Base-by-base conservation (phyloP, 2,113 vertebrate genomes). In the Nematolebias whitei region DNA sequence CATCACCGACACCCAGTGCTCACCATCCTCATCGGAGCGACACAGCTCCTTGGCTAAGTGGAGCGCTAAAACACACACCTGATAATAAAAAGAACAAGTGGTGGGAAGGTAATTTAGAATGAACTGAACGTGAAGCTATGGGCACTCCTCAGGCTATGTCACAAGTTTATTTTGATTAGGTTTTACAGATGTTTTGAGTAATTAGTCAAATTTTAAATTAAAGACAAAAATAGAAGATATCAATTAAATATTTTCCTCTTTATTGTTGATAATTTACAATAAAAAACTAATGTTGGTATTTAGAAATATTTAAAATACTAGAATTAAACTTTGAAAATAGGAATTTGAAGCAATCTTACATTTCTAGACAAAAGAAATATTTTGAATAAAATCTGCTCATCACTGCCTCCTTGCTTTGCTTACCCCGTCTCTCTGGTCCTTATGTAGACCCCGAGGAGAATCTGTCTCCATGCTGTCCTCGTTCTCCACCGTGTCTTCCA, bases 381-480 rank as follows among this genome's bases (percentile, higher is more conserved):
- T 14, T 24, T 24, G 2, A 15, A 50, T 15, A 2, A 6, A 9
- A 29, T 7, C 26, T 29, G 3, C 26, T 12, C 1, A 38, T 61
- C 10, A 9, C 35, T 55, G 29, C 14, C 24, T 49, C 23, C 2
- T 32, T 3, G 1, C 48, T 15, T 20, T 0, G 0, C 88, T 93
- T 81, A 97, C 98, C 91, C 96, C 96, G 5, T 99, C 96, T 60
- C 94, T 93, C 78, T 97, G 95, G 92, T 99, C 98, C 75, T 95
- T 98, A 71, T 95, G 95, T 14, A 91, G 90, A 0, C 86, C 85
- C 4, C 93, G 89, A 7, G 94, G 94, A 48, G 93, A 92, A 0
- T 99, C 97, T 0, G 95, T 99, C 78, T 99, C 98, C 98, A 99
- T 99, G 69, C 95, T 95, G 91, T 99, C 96, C 79, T 95, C 96